Base-by-base conservation (phyloP, 2,888 invertebrate genomes). In the Troglohyphantes excavatus region DNA sequence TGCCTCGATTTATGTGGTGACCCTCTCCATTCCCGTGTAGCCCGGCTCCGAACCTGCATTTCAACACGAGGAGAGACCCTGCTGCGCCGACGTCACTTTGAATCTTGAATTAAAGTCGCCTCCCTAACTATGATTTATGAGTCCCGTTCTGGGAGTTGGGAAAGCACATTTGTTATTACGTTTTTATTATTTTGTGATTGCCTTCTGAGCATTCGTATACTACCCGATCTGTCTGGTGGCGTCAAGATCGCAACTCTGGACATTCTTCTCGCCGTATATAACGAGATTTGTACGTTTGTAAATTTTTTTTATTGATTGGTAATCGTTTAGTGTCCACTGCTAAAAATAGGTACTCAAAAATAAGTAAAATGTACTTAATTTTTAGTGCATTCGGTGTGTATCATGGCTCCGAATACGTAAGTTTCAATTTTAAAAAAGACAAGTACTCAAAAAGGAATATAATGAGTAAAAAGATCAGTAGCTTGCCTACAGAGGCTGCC, bases 91-190 rank as follows among this genome's bases (percentile, higher is more conserved):
- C 81, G 87, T 81, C 87, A 81, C 81, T 81, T 26, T 39, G 70
- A 33, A 67, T 46, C 82, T 82, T 89, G 75, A 89, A 89, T 89
- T 89, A 89, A 89, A 89, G 88, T 82, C 88, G 53, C 76, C 75
- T 43, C 68, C 68, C 59, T 76, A 82, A 76, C 70, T 76, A 82
- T 89, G 88, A 89, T 89, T 89, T 89, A 89, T 89, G 87, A 88
- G 87, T 7, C 29, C 26, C 19, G 39, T 23, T 46, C 39, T 26
- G 17, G 67, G 73, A 73, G 39, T 81, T 89, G 73, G 88, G 81
- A 75, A 75, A 75, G 79, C 76, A 43, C 82, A 89, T 89, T 89
- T 82, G 75, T 89, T 89, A 89, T 23, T 21, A 63, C 19, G 6
- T 23, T 26, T 7, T 63, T 23, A 21, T 63, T 63, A 3, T 23